These are phyloP conservation scores for Melieria crassipennis DNA, from an alignment of 2,888 invertebrate species.

Conservation along the genomic window DNA sequence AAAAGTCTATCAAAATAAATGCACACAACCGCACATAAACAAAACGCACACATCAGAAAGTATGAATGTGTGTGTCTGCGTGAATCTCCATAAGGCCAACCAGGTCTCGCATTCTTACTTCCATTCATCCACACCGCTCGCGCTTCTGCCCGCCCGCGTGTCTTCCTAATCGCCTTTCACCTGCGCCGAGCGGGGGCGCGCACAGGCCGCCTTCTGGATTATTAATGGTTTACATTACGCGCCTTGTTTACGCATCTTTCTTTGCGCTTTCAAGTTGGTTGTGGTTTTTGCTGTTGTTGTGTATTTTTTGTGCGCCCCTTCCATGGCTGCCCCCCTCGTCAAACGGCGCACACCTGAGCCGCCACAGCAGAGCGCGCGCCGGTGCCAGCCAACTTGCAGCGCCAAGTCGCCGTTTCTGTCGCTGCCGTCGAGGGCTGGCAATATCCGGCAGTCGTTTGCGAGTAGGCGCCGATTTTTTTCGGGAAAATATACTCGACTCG, in stretches of 20 bases:
- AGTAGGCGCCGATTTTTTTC: no score
- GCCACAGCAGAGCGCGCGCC: slow-evolving; percentile 3
- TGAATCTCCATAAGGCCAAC: not conserved
- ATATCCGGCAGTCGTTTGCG: no score
- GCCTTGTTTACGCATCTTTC: slow-evolving; percentile 42
- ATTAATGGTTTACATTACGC: slow-evolving; percentile 28
- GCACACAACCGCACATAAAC: not conserved
- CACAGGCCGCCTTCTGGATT: slow-evolving; percentile 14
- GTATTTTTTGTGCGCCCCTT: not conserved
- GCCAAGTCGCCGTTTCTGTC: no score
- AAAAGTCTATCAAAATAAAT: slow-evolving; percentile 24
- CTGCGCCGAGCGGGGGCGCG: not conserved
- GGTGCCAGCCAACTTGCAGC: slow-evolving; percentile 10
- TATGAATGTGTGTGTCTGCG: not conserved
- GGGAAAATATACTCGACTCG: no score
- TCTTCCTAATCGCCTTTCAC: no score
- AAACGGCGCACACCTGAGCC: not conserved
- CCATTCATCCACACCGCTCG: no score
- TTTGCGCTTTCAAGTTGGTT: not conserved
- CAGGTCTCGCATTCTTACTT: not conserved
- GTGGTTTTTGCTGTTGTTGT: no score
- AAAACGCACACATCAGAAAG: not conserved
- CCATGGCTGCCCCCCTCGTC: not conserved
- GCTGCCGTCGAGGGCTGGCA: no score
- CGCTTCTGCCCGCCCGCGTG: no score